phyloP scores from a whole-genome alignment of 2,888 invertebrate genomes.

The Acrobasis suavella region DNA sequence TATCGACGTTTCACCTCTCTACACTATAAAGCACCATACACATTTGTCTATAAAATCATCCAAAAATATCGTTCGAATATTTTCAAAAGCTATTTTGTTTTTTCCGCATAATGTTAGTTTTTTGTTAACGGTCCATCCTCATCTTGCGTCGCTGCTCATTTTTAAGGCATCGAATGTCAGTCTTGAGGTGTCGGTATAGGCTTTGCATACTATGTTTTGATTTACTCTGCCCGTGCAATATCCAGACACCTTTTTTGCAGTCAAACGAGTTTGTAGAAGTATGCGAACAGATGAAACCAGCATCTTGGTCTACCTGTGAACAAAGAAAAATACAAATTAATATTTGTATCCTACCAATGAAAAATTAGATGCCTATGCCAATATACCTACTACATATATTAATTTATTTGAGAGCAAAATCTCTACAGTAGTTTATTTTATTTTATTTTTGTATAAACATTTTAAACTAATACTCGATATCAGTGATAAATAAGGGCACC shows the following conservation, averaged over 20 bases:
- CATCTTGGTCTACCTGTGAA: constrained; percentile 71
- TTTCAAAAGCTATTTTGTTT: constrained; percentile 52
- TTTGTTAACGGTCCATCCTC: constrained; percentile 48
- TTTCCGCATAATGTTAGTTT: constrained; percentile 53
- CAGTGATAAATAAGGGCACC: not conserved
- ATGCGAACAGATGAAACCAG: constrained; percentile 50
- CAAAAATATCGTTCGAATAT: constrained; percentile 55
- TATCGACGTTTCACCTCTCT: constrained; percentile 59
- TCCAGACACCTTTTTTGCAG: constrained; percentile 31
- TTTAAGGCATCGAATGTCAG: constrained; percentile 70
- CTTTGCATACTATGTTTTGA: constrained; percentile 46
- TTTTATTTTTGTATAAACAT: not conserved
- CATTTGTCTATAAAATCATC: constrained; percentile 48
- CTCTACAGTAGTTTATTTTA: too few relatives aligned
- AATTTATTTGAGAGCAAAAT: too few relatives aligned
- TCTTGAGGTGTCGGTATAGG: constrained; percentile 49
- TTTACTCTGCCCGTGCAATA: constrained; percentile 31
- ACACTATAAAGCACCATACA: constrained; percentile 63
- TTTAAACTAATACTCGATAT: constrained; percentile 13
- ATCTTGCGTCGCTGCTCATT: constrained; percentile 64
- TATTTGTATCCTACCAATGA: not conserved
- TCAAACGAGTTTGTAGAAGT: constrained; percentile 39
- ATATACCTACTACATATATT: too few relatives aligned
- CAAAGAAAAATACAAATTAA: constrained; percentile 38
- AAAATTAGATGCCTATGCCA: too few relatives aligned